Conservation (phyloP, 2,113 vertebrate genomes). For the Stercorarius parasiticus region DNA sequence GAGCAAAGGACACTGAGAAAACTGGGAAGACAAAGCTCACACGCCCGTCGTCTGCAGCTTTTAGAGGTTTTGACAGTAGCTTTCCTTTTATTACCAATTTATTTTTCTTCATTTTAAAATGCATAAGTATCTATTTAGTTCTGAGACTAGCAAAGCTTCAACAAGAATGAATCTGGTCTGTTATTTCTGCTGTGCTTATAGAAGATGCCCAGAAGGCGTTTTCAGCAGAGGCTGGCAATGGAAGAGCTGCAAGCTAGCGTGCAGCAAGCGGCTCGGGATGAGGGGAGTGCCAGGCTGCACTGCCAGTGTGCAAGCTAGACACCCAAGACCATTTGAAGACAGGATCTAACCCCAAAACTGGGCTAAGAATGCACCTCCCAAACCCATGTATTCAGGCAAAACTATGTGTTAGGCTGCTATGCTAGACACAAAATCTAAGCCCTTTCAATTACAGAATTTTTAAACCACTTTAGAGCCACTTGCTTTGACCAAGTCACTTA, state of each 20-base stretch:
- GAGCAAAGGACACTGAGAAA: not conserved
- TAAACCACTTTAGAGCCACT: not conserved
- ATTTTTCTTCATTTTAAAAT: fast-evolving
- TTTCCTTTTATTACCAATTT: not conserved
- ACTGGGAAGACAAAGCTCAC: not conserved
- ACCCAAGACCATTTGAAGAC: not conserved
- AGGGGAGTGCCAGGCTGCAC: not conserved
- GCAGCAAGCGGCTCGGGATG: not conserved
- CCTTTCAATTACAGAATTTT: not conserved
- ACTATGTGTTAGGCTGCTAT: fast-evolving
- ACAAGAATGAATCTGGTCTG: fast-evolving
- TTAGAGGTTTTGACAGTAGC: not conserved
- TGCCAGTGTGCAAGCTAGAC: not conserved
- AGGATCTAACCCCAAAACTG: not conserved
- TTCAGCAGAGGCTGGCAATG: not conserved
- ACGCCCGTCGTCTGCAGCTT: not conserved
- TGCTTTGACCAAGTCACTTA: not conserved
- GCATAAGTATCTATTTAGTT: not conserved
- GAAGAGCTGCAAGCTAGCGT: fast-evolving
- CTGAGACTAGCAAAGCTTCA: not conserved
- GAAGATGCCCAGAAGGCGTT: not conserved
- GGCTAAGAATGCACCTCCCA: not conserved
- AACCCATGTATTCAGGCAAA: fast-evolving
- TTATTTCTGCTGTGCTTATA: not conserved
- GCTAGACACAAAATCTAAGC: fast-evolving